Base-by-base conservation (phyloP, 1,140 invertebrate genomes). In the Elysia chlorotica region DNA sequence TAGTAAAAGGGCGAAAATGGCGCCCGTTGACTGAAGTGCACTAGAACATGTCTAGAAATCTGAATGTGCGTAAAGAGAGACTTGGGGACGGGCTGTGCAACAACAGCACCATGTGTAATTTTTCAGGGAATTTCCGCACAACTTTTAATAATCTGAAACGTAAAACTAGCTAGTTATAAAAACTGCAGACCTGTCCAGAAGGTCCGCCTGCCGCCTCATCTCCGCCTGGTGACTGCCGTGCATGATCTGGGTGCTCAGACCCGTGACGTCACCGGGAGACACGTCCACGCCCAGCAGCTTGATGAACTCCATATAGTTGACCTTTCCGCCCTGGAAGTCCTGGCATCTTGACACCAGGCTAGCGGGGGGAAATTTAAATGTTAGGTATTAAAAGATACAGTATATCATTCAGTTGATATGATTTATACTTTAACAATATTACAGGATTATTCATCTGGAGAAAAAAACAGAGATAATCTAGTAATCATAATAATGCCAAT, bases 301-400 rank as follows among this genome's bases (percentile, higher is more conserved):
- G 23, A 86, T 70, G 61, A 85, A 86, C 62, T 85, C 83, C 61
- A 84, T 73, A 57, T 86, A 86, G 71, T 82, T 85, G 2, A 86
- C 81, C 38, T 78, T 78, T 1, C 76, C 81, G 28, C 81, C 78
- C 30, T 25, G 30, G 21, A 67, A 53, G 53, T 82, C 76, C 17
- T 74, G 41, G 74, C 82, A 82, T 17, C 80, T 71, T 36, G 31
- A 66, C 54, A 86, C 31, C 78, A 86, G 73, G n/a, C n/a, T n/a
- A n/a, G n/a, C n/a, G n/a, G n/a, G n/a, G n/a, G n/a, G n/a, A n/a
- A n/a, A n/a, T n/a, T n/a, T n/a, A n/a, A n/a, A n/a, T n/a, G n/a
- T n/a, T n/a, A n/a, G n/a, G n/a, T n/a, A n/a, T n/a, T n/a, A n/a
- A n/a, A n/a, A n/a, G n/a, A n/a, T n/a, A n/a, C n/a, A n/a, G n/a